Conservation (phyloP, 2,113 vertebrate genomes). For the Camelus bactrianus region DNA sequence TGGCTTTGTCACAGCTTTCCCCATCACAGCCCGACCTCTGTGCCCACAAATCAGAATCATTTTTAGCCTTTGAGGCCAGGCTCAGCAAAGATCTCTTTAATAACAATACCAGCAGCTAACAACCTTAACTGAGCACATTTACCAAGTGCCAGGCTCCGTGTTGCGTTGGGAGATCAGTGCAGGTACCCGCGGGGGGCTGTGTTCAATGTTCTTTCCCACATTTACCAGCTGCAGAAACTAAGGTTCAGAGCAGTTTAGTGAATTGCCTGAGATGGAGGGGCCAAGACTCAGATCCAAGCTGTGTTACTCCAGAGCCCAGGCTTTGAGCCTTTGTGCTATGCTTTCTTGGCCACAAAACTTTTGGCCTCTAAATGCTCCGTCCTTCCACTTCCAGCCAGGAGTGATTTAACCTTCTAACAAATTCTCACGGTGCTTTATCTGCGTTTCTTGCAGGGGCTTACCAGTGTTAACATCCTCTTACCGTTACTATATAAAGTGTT, state of each 20-base stretch:
- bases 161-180: background rate
- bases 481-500: background rate
- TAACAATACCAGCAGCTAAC: background rate
- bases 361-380: background rate
- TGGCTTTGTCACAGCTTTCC: background rate
- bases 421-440: background rate
- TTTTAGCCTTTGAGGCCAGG: background rate
- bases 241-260: background rate
- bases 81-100: background rate
- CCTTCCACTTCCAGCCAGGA: constrained; percentile 35
- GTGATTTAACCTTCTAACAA: background rate
- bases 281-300: background rate
- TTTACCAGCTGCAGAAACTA: background rate
- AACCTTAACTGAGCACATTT: background rate
- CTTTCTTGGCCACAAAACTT: background rate
- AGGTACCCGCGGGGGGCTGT: background rate
- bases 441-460: background rate
- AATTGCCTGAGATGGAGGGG: background rate
- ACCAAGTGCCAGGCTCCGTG: background rate
- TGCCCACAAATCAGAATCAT: background rate
- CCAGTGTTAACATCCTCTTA: background rate
- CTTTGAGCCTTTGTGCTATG: background rate
- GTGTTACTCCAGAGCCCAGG: background rate
- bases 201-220: background rate
- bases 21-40: background rate